These are phyloP conservation scores for Mactra quadrangularis DNA, from an alignment of 1,140 invertebrate genomes.

Conservation along the genomic window DNA sequence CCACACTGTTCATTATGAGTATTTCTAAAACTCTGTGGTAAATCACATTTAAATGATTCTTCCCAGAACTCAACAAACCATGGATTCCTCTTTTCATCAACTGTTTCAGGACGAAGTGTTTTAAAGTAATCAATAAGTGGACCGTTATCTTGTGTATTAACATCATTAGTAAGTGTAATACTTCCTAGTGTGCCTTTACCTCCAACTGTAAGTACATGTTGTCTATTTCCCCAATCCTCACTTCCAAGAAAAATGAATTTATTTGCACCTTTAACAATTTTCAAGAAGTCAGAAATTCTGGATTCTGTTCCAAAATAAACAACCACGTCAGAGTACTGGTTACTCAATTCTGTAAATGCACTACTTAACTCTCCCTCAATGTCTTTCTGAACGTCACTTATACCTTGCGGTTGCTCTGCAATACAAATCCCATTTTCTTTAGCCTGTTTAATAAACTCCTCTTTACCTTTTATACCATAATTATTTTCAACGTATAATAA, in stretches of 20 bases:
- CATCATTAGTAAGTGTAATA: slow-evolving; percentile 70
- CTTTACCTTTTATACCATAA: slow-evolving; percentile 85
- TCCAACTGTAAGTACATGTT: slow-evolving; percentile 60
- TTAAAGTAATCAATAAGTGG: neutral
- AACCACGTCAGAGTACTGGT: slow-evolving; percentile 84
- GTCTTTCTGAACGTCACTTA: slow-evolving; percentile 84
- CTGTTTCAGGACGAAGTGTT: neutral
- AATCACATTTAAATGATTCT: slow-evolving; percentile 73
- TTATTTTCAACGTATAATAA: slow-evolving; percentile 77
- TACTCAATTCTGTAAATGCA: slow-evolving; percentile 34
- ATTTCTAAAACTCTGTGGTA: slow-evolving; percentile 71
- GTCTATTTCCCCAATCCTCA: slow-evolving; percentile 91
- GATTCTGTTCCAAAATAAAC: slow-evolving; percentile 89
- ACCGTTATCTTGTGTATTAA: slow-evolving; percentile 30
- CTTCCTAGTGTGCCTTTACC: slow-evolving; percentile 69
- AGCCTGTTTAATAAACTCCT: slow-evolving; percentile 68
- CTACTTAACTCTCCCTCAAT: slow-evolving; percentile 53
- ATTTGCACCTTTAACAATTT: slow-evolving; percentile 82
- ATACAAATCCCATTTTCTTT: slow-evolving; percentile 86
- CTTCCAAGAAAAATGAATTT: slow-evolving; percentile 89
- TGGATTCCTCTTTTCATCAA: slow-evolving; percentile 61
- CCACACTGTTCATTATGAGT: slow-evolving; percentile 59
- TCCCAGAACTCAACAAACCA: slow-evolving; percentile 78
- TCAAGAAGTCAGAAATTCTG: slow-evolving; percentile 86
- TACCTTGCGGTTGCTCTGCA: slow-evolving; percentile 80